These are phyloP conservation scores for Apis florea DNA, from an alignment of 1,140 invertebrate genomes.

Conservation along the genomic window DNA sequence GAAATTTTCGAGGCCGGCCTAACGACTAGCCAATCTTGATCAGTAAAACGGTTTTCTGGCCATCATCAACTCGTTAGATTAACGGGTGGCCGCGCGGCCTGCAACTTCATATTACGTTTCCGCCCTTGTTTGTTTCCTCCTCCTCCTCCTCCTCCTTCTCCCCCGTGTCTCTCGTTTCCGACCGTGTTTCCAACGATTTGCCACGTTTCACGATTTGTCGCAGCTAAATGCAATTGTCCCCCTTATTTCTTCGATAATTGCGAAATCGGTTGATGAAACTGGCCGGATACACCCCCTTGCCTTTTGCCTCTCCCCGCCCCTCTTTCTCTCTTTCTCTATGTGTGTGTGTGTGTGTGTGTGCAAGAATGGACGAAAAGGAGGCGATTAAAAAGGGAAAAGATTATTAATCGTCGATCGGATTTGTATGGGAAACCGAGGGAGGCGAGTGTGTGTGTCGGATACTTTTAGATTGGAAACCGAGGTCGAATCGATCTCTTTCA, in stretches of 20 bases:
- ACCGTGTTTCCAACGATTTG: conserved; percentile 21
- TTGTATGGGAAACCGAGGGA: conserved; percentile 10
- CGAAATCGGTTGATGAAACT: conserved; percentile 60
- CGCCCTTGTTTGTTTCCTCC: conserved; percentile 51
- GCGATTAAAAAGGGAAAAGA: conserved; percentile 35
- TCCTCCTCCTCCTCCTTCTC: neutral
- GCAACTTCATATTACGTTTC: conserved; percentile 63
- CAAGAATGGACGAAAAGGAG: neutral
- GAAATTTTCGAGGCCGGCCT: conserved; percentile 21
- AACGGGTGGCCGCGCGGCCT: conserved; percentile 34
- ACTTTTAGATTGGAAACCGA: conserved; percentile 34
- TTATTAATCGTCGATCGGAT: conserved; percentile 39
- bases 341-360: too few relatives aligned
- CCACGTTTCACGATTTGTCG: conserved; percentile 56
- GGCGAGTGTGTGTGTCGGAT: neutral
- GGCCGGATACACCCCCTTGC: neutral
- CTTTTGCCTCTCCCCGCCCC: too few relatives aligned
- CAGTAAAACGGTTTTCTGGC: conserved; percentile 49
- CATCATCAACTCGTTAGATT: conserved; percentile 47
- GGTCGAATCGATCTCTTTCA: conserved; percentile 23
- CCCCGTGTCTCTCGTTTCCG: conserved; percentile 29
- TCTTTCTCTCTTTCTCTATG: too few relatives aligned
- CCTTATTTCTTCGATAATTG: conserved; percentile 66
- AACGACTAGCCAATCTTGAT: conserved; percentile 41
- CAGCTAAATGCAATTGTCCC: conserved; percentile 65